A percentile compares a stretch with the other conserved stretches of the same genome.
phyloP scores from a whole-genome alignment of 2,888 invertebrate species.

The Synergus umbraculus region DNA sequence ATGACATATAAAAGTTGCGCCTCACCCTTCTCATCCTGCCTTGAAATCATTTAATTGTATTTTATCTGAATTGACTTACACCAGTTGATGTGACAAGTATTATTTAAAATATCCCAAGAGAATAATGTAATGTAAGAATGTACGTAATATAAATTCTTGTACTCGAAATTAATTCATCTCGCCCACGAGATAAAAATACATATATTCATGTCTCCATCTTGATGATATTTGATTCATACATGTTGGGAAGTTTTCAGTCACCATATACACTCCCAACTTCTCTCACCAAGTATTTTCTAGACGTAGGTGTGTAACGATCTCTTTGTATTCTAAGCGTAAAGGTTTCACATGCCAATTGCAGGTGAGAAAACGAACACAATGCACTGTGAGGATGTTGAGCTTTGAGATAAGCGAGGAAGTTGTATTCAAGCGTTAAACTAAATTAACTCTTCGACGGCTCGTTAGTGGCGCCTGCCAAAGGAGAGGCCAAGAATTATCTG shows the following conservation, averaged over 20 bases:
- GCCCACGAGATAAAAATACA: conserved; percentile 2
- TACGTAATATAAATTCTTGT: background rate
- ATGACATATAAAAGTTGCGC: too few species aligned
- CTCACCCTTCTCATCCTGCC: too few species aligned
- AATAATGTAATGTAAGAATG: background rate
- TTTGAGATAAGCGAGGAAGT: conserved; percentile 63
- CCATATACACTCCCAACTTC: conserved; percentile 23
- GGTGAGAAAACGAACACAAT: conserved; percentile 65
- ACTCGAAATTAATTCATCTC: background rate
- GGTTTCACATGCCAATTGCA: conserved; percentile 65
- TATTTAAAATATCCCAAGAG: background rate
- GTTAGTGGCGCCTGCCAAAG: conserved; percentile 62
- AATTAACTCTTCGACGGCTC: conserved; percentile 69
- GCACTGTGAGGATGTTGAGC: conserved; percentile 58
- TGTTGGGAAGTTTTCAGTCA: background rate
- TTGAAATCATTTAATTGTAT: too few species aligned
- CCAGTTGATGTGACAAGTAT: background rate
- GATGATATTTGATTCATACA: conserved; percentile 5
- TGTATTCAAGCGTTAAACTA: conserved; percentile 66
- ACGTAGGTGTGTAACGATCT: conserved; percentile 33
- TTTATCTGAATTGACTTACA: background rate
- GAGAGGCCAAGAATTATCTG: conserved; percentile 49
- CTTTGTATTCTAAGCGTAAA: conserved; percentile 31
- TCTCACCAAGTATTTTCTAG: background rate
- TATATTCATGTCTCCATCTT: conserved; percentile 7